Evolutionary conservation across 2,113 vertebrate genomes (phyloP).

Genomic region (Dascyllus trimaculatus): DNA sequence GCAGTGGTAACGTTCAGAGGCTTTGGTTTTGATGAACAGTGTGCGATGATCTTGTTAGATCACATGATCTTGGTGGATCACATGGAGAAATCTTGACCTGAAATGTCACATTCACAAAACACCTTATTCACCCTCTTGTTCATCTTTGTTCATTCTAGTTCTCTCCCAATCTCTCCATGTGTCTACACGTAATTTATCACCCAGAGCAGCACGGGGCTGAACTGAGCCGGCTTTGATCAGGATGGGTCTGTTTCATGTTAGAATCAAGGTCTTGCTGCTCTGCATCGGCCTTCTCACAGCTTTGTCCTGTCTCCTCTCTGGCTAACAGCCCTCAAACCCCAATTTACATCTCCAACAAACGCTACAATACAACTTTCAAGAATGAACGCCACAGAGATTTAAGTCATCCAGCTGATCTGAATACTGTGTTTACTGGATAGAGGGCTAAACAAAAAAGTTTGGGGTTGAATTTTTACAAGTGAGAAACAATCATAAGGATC

Average conservation of each 20-base stretch:
- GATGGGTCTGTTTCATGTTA: slow-evolving; percentile 74
- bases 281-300: slow-evolving; percentile 18
- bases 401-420: neutral
- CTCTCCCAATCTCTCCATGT: neutral
- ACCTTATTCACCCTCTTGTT: neutral
- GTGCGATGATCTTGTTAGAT: slow-evolving; percentile 9
- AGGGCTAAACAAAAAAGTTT: neutral
- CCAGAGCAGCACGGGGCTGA: slow-evolving; percentile 15
- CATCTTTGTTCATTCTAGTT: neutral
- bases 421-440: neutral
- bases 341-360: slow-evolving; percentile 9
- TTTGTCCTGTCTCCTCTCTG: slow-evolving; percentile 40
- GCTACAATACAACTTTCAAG: neutral
- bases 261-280: slow-evolving; percentile 36
- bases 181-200: slow-evolving; percentile 55
- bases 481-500: slow-evolving; percentile 30
- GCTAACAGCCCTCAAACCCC: slow-evolving; percentile 15
- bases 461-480: neutral
- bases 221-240: slow-evolving; percentile 69
- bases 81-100: neutral
- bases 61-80: neutral
- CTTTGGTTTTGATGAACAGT: slow-evolving; percentile 11
- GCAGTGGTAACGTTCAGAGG: neutral
- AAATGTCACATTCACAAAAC: neutral
- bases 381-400: neutral